These are phyloP conservation scores for Formica selysi DNA, from an alignment of 1,140 invertebrate genomes.

Conservation along the genomic window DNA sequence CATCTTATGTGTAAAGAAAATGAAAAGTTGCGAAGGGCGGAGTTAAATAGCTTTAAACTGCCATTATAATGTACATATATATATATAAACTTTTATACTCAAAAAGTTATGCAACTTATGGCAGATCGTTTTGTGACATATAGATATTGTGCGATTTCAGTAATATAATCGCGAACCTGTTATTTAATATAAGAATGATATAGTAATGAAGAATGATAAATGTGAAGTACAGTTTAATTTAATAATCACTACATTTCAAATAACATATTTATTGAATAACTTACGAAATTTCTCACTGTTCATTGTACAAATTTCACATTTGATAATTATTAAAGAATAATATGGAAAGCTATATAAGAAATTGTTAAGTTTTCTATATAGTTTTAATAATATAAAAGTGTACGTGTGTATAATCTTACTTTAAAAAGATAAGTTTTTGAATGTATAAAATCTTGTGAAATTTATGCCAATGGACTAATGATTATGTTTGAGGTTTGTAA, in stretches of 20 bases:
- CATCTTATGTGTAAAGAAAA: background rate
- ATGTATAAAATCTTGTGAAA: conserved; percentile 40
- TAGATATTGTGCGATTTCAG: conserved; percentile 34
- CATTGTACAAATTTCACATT: conserved; percentile 76
- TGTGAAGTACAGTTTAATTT: conserved; percentile 48
- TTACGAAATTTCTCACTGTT: conserved; percentile 56
- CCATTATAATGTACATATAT: conserved; percentile 71
- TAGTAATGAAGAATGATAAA: background rate
- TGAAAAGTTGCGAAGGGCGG: background rate
- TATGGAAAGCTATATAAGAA: conserved; percentile 63
- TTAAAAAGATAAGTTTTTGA: conserved; percentile 53
- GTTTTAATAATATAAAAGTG: conserved; percentile 51
- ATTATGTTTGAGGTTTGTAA: conserved; percentile 50
- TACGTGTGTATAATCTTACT: conserved; percentile 37
- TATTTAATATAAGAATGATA: conserved; percentile 45
- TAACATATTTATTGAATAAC: conserved; percentile 76
- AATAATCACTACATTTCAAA: conserved; percentile 48
- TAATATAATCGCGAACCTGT: conserved; percentile 48
- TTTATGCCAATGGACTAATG: conserved; percentile 48
- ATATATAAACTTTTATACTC: conserved; percentile 61
- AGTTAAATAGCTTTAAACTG: conserved; percentile 73
- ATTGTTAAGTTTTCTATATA: conserved; percentile 79
- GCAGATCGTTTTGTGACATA: conserved; percentile 57
- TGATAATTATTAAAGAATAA: conserved; percentile 44
- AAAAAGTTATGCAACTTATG: conserved; percentile 36